Evolutionary conservation across 2,888 invertebrate species (phyloP), one percentile per base, ranked within the genome.

Genomic region (Andrena hattorfiana): DNA sequence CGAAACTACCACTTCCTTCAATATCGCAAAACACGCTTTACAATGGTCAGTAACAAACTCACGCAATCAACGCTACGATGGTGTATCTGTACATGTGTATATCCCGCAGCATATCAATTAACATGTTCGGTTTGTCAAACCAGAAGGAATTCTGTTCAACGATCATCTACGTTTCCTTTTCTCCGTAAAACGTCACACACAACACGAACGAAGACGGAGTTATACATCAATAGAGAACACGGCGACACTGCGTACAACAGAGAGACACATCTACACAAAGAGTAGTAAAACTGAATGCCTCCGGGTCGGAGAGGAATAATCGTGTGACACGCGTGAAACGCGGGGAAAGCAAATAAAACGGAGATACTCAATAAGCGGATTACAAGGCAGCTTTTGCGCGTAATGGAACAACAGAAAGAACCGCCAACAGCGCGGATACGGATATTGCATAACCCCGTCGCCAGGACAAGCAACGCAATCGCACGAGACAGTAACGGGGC

Each of bases 311-410:
- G 35, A 73, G 63, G 75, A 67, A 75, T 62, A 28, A 81, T 75
- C 48, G 32, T 23, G 68, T 28, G 28, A 28, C 48, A 63, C 60
- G 48, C 67, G 59, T 76, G 63, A 70, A 42, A 70, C 54, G 64
- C 30, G 51, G 23, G 51, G 72, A 35, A 78, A 83, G 67, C 81
- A 79, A 69, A 80, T 64, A 67, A 84, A 81, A 54, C 74, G 71
- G 54, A 62, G 51, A 79, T 79, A 77, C 71, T 80, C 81, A 74
- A 77, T 76, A 86, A 86, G 87, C 86, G 72, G 62, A 86, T 84
- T 74, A 75, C 74, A 84, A 79, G 74, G 62, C 87, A 87, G 78
- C 72, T 67, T 72, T 83, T 77, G 77, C 71, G 66, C 81, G 71
- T 63, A 70, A 75, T 77, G 80, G 69, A 77, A 80, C 63, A 75